Base-by-base conservation (phyloP, 23 tunicate species). In the Aplidium turbinatum region DNA sequence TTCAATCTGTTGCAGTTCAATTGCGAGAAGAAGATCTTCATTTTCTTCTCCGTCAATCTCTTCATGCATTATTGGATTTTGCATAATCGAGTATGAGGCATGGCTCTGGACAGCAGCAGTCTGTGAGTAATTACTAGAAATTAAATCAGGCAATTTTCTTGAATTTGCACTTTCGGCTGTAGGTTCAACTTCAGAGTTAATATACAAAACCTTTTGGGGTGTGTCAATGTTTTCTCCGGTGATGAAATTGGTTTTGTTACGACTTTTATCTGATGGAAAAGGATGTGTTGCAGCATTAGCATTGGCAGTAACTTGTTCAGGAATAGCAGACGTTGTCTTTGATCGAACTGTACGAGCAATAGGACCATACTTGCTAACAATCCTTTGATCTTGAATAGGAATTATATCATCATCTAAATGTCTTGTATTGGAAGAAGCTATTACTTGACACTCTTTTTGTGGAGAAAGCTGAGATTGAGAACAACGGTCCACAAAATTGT, bases 331-430 rank as follows among this genome's bases (percentile, higher is more conserved):
- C 1, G 84, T 77, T 25, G 89, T 87, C 65, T 70, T 90, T 16
- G 89, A 77, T 45, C 84, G 55, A n/a, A 82, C 89, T 4, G 85
- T 53, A 20, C 97, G 74, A 26, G 97, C 97, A 46, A 90, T 90
- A 9, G 97, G 97, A 7, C 97, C 97, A 73, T 82, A 90, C 55
- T 90, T 90, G 36, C 87, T 79, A 1, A 90, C 97, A 55, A 78
- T 90, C 0, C 92, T 82, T 21, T 58, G 90, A 47, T 90, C 86
- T 25, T 70, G 80, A 56, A 90, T 85, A 0, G 97, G 70, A 25
- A 77, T 61, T 28, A 90, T 42, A 18, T 90, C 97, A 72, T 90
- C 97, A 35, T 90, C 97, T 67, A 22, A 16, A 42, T 42, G 50
- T n/a, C n/a, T 11, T 42, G 50, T 42, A 42, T 11, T 42, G 50